These are phyloP conservation scores for Aphelinus certus DNA, from an alignment of 1,140 invertebrate species.

Conservation along the genomic window DNA sequence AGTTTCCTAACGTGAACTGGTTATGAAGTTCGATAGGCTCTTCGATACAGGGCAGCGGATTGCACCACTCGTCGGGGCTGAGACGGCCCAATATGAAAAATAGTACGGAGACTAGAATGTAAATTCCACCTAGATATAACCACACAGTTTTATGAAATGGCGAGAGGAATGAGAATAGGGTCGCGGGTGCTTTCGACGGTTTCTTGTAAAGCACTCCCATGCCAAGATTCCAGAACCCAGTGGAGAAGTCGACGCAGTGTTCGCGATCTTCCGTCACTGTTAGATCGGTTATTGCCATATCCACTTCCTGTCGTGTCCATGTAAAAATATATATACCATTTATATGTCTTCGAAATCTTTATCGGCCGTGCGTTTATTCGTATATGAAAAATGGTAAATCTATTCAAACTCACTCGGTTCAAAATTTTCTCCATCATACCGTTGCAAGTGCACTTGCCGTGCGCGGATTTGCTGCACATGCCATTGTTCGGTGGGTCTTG, in stretches of 20 bases:
- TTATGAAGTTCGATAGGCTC: constrained; percentile 78
- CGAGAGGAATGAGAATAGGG: constrained; percentile 85
- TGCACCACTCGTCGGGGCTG: constrained; percentile 84
- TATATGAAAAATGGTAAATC: not conserved
- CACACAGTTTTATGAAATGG: constrained; percentile 86
- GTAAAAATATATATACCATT: constrained; percentile 18
- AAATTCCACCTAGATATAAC: constrained; percentile 80
- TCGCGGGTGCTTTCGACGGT: constrained; percentile 78
- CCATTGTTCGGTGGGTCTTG: constrained; percentile 82
- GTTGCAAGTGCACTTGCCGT: constrained; percentile 70
- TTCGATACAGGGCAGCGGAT: constrained; percentile 80
- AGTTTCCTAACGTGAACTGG: constrained; percentile 83
- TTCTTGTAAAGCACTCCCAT: constrained; percentile 85
- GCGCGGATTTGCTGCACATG: constrained; percentile 69
- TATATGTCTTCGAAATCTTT: not conserved
- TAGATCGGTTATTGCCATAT: constrained; percentile 87
- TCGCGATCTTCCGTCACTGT: constrained; percentile 87
- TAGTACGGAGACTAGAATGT: constrained; percentile 79
- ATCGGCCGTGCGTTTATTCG: not conserved
- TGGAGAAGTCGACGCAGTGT: constrained; percentile 86
- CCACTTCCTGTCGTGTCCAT: constrained; percentile 69
- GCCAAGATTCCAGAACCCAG: constrained; percentile 89
- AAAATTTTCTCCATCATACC: constrained; percentile 87
- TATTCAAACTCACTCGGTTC: constrained; percentile 69
- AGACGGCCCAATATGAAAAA: constrained; percentile 84